These are phyloP conservation scores for Yponomeuta evonymella DNA, from an alignment of 2,888 invertebrate species.

Conservation along the genomic window DNA sequence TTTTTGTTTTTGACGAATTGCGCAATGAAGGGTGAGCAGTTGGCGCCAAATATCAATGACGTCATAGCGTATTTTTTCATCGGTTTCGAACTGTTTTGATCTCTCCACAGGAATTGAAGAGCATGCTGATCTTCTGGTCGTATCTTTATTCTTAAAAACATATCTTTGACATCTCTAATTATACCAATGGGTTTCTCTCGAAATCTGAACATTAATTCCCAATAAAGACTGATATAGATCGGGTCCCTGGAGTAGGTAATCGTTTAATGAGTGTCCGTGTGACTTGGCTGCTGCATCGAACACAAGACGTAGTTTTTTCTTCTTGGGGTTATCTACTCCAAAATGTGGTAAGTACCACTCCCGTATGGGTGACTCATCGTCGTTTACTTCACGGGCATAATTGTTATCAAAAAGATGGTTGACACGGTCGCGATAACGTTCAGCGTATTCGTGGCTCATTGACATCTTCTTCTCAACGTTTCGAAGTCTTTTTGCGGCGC, in stretches of 20 bases:
- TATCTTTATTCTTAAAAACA: constrained; percentile 32
- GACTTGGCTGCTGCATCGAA: constrained; percentile 8
- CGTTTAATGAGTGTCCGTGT: background rate
- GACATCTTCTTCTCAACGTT: too few species aligned
- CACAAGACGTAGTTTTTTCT: background rate
- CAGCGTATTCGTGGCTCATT: too few species aligned
- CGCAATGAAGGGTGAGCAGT: constrained; percentile 23
- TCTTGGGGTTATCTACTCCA: background rate
- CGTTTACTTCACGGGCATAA: background rate
- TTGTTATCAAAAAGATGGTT: background rate
- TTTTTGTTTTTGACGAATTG: constrained; percentile 25
- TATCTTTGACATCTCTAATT: constrained; percentile 24
- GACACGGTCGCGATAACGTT: background rate
- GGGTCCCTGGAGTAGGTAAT: constrained; percentile 6
- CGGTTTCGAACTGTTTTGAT: background rate
- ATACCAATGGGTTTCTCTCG: constrained; percentile 17
- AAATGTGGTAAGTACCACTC: background rate
- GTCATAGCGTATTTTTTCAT: constrained; percentile 17
- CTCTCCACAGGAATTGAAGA: constrained; percentile 32
- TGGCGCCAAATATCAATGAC: constrained; percentile 21
- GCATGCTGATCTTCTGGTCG: constrained; percentile 30
- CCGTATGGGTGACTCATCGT: constrained; percentile 5
- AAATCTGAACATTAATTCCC: constrained; percentile 15
- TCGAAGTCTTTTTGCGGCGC: too few species aligned
- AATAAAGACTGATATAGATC: constrained; percentile 7